Evolutionary conservation across 2,888 invertebrate genomes (phyloP), one percentile per base, ranked within the genome.

Genomic region (Cheilosia pagana): DNA sequence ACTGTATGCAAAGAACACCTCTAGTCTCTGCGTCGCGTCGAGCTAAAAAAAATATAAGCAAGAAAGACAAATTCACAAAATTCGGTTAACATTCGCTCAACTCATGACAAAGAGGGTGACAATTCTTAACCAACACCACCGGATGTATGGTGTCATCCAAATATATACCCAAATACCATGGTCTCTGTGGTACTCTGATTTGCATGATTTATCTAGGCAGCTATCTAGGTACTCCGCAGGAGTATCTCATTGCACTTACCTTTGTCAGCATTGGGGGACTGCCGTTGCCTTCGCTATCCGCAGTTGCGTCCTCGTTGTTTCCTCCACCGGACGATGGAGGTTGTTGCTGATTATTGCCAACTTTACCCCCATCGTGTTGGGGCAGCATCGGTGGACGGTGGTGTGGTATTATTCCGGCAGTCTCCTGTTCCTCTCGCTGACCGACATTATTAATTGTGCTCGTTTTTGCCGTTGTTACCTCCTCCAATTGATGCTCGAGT

Each of bases 401-500:
- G 87, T 90, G 89, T 71, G 90, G 88, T 87, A 89, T 87, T 87
- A 87, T 88, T 86, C 52, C 63, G 28, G 19, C 12, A 2, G 68
- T 23, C 35, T 74, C 70, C 39, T 78, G 78, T 16, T 62, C 85
- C 23, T 85, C 81, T 1, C 21, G 57, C 14, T 76, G 85, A 21
- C 76, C 67, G 12, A 41, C 67, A 53, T 76, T 85, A 71, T 71
- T 85, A 53, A 85, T 74, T 35, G 87, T 87, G 62, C 88, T 88
- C 0, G 88, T 88, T 75, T 89, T 89, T 41, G 89, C 57, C 6
- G 90, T 90, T 10, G 90, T 89, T 48, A 89, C 90, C 59, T 89
- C 88, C 79, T 91, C 91, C 67, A 91, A 77, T 63, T 91, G 91
- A 10, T 90, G 88, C 75, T 91, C 91, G 52, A 91, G 81, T 53